phyloP scores from a whole-genome alignment of 2,113 vertebrate species.

The Eubucco bourcierii region DNA sequence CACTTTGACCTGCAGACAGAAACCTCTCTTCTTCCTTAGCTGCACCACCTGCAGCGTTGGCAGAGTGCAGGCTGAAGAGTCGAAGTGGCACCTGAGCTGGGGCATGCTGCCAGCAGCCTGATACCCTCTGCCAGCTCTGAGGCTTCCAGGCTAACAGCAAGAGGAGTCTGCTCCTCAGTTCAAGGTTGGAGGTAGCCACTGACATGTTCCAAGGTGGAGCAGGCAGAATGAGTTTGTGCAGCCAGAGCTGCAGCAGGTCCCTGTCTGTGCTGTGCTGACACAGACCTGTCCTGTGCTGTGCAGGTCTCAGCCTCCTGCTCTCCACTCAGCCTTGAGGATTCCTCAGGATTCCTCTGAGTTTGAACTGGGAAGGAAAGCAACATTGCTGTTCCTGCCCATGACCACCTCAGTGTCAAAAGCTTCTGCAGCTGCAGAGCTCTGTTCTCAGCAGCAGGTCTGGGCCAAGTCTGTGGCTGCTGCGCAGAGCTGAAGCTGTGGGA shows the following conservation, averaged over 20 bases:
- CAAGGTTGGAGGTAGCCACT: not conserved
- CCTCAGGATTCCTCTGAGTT: not conserved
- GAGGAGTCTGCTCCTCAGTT: not conserved
- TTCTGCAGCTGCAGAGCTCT: not conserved
- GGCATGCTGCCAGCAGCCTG: not conserved
- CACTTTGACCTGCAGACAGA: not conserved
- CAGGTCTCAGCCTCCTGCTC: not conserved
- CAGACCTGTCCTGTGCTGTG: too few species aligned
- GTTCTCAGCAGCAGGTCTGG: rapidly evolving
- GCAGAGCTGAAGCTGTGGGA: not conserved
- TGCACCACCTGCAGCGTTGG: not conserved
- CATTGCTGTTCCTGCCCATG: not conserved
- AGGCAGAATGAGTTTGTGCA: not conserved
- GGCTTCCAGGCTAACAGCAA: not conserved
- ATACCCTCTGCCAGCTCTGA: not conserved
- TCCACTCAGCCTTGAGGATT: not conserved
- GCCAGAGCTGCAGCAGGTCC: too few species aligned
- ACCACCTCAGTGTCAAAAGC: not conserved
- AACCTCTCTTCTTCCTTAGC: not conserved
- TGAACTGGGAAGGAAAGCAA: not conserved
- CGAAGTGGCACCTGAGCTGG: not conserved
- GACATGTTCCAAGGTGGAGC: not conserved
- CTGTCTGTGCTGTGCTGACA: too few species aligned
- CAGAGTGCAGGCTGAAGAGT: not conserved
- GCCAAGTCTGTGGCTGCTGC: too few species aligned